A percentile compares a stretch with the other conserved stretches of the same genome.
phyloP scores from a whole-genome alignment of 2,797 vertebrate species.

The Paedocypris micromegethes region DNA sequence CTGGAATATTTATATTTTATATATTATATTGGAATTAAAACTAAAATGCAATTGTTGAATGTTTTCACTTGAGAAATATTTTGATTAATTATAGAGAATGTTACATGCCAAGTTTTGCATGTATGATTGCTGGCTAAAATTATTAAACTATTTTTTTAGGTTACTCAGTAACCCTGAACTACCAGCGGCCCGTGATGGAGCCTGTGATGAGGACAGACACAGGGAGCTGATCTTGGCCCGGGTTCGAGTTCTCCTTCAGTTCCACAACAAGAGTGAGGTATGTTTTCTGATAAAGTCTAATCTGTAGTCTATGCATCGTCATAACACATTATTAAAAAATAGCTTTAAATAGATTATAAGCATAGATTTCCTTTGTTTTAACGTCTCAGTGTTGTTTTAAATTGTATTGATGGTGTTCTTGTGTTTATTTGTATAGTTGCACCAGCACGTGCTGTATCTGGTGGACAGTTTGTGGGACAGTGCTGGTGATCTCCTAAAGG shows the following conservation, averaged over 20 bases:
- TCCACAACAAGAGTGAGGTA: constrained; percentile 80
- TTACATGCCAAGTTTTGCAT: too few relatives aligned
- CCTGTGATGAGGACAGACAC: constrained; percentile 54
- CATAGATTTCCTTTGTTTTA: not conserved
- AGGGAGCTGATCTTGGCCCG: constrained; percentile 51
- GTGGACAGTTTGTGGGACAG: constrained; percentile 93
- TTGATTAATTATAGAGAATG: too few relatives aligned
- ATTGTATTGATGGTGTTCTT: not conserved
- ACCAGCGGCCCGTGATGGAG: constrained; percentile 49
- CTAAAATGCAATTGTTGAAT: too few relatives aligned
- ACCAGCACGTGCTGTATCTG: constrained; percentile 82
- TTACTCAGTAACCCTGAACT: constrained; percentile 59
- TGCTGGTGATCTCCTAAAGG: constrained; percentile 76
- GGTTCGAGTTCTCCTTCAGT: constrained; percentile 73
- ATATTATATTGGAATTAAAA: too few relatives aligned
- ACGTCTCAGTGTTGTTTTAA: not conserved
- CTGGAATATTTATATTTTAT: too few relatives aligned
- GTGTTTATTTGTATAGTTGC: constrained; percentile 65
- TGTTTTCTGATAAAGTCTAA: constrained; percentile 29
- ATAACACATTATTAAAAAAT: not conserved
- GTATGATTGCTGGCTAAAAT: too few relatives aligned
- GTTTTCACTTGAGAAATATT: too few relatives aligned
- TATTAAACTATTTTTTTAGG: constrained; percentile 54
- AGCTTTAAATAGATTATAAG: not conserved
- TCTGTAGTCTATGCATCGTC: not conserved